phyloP scores from a whole-genome alignment of 2,888 invertebrate genomes.

The Salticus scenicus region DNA sequence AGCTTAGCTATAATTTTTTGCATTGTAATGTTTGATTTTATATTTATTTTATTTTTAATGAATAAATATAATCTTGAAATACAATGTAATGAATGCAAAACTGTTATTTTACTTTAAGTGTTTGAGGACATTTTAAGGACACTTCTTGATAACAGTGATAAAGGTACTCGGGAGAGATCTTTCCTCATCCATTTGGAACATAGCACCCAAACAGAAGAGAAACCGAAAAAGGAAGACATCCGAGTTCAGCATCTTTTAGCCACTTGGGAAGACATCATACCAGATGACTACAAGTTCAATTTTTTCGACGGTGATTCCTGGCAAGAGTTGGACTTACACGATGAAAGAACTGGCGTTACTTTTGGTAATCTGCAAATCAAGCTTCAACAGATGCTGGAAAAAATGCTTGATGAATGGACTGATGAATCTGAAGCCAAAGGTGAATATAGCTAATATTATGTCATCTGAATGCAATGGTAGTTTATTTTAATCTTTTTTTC shows the following conservation, averaged over 20 bases:
- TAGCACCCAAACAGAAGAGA: not conserved
- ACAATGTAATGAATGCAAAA: too few relatives aligned
- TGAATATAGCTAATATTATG: too few relatives aligned
- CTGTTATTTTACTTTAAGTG: not conserved
- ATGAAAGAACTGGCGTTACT: not conserved
- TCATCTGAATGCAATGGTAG: too few relatives aligned
- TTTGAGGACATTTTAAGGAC: slow-evolving; percentile 42
- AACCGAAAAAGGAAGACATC: not conserved
- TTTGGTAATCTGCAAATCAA: slow-evolving; percentile 13
- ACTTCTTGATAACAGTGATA: slow-evolving; percentile 11
- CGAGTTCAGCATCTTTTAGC: slow-evolving; percentile 19
- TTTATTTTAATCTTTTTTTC: too few relatives aligned
- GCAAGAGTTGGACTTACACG: slow-evolving; percentile 29
- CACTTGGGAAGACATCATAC: slow-evolving; percentile 34
- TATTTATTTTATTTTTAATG: too few relatives aligned
- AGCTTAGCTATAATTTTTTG: too few relatives aligned
- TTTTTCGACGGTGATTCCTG: slow-evolving; percentile 34
- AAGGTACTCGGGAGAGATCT: not conserved
- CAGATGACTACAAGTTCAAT: slow-evolving; percentile 34
- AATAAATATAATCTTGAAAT: too few relatives aligned
- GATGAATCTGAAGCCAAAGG: not conserved
- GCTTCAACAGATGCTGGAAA: not conserved
- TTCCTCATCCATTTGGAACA: slow-evolving; percentile 44
- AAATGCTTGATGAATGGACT: not conserved
- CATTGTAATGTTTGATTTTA: too few relatives aligned